These are phyloP conservation scores for Cremastinae sp. DNA, from an alignment of 2,888 invertebrate species.

Conservation along the genomic window DNA sequence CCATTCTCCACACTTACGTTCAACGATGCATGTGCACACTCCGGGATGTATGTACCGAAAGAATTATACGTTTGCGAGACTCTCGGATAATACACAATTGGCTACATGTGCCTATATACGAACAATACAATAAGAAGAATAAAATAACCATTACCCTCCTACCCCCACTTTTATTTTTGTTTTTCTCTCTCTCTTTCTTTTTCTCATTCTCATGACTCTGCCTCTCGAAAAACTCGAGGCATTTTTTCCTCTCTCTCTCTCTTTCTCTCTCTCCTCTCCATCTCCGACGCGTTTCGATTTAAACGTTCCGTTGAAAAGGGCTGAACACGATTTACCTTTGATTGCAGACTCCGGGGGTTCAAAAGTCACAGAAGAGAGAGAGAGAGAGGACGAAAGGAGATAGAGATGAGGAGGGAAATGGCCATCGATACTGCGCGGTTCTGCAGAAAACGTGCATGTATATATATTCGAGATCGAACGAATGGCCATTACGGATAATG, in stretches of 20 bases:
- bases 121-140: slow-evolving; percentile 52
- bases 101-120: slow-evolving; percentile 48
- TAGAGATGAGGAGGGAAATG: slow-evolving; percentile 63
- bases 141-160: slow-evolving; percentile 53
- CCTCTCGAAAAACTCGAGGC: slow-evolving; percentile 46
- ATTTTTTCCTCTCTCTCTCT: slow-evolving; percentile 1
- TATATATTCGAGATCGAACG: slow-evolving; percentile 67
- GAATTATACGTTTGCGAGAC: slow-evolving; percentile 61
- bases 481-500: slow-evolving; percentile 74
- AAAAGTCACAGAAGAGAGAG: slow-evolving; percentile 68
- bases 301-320: slow-evolving; percentile 73
- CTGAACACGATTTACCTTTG: slow-evolving; percentile 76
- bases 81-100: slow-evolving; percentile 55
- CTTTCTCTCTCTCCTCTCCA: slow-evolving; percentile 23
- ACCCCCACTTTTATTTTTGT: slow-evolving; percentile 9
- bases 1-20: neutral
- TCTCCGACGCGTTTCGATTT: slow-evolving; percentile 70
- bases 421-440: slow-evolving; percentile 67
- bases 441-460: slow-evolving; percentile 26
- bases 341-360: slow-evolving; percentile 69
- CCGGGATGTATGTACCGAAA: slow-evolving; percentile 15
- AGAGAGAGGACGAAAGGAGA: no score
- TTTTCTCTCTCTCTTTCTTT: neutral
- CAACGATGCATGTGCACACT: slow-evolving; percentile 44
- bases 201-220: slow-evolving; percentile 28